These are phyloP conservation scores for Meteorus sp. DNA, from an alignment of 1,140 invertebrate species.

Conservation along the genomic window DNA sequence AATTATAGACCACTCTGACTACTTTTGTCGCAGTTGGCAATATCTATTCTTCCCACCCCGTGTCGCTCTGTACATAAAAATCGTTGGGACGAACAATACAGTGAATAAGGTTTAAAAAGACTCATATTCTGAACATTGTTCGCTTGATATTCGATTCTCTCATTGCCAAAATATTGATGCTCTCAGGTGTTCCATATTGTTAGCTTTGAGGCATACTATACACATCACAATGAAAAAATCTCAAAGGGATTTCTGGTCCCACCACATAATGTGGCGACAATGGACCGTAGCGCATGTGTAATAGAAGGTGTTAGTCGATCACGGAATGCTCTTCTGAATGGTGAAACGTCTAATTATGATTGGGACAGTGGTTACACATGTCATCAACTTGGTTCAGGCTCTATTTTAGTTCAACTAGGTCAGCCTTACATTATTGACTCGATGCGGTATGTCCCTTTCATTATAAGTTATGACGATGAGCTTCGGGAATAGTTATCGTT, in stretches of 20 bases:
- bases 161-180: conserved; percentile 9
- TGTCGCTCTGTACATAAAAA: conserved; percentile 86
- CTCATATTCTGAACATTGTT: not conserved
- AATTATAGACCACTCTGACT: conserved; percentile 88
- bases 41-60: conserved; percentile 88
- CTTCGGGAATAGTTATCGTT: conserved; percentile 3
- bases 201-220: conserved; percentile 87
- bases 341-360: conserved; percentile 92
- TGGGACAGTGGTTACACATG: conserved; percentile 99
- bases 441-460: conserved; percentile 67
- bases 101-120: conserved; percentile 76
- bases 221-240: conserved; percentile 73
- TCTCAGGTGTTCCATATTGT: conserved; percentile 89
- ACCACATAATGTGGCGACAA: conserved; percentile 88
- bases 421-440: conserved; percentile 94
- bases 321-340: conserved; percentile 94
- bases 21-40: conserved; percentile 95
- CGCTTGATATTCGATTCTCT: conserved; percentile 10
- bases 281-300: conserved; percentile 85
- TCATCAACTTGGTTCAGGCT: conserved; percentile 95
- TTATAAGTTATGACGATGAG: conserved; percentile 7
- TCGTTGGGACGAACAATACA: conserved; percentile 94
- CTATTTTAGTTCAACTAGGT: conserved; percentile 92
- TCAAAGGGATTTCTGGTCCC: conserved; percentile 83
- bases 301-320: conserved; percentile 90